A percentile compares a stretch with the other conserved stretches of the same genome.
Conservation (phyloP, 2,888 invertebrate species). For the Limnephilus lunatus region DNA sequence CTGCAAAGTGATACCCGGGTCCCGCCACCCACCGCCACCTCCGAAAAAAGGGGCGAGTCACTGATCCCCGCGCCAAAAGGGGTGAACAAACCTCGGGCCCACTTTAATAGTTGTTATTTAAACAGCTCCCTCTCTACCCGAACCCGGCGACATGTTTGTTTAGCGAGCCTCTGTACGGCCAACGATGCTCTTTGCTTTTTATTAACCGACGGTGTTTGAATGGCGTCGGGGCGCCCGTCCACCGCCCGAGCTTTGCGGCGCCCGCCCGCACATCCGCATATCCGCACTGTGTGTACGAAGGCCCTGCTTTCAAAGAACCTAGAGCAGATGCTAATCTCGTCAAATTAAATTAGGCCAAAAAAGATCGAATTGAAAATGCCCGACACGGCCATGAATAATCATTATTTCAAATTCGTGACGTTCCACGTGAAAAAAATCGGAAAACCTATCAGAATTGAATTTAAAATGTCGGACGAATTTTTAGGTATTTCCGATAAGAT, state of each 20-base stretch:
- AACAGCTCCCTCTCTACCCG: not conserved
- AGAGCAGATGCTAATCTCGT: not conserved
- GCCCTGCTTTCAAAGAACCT: not conserved
- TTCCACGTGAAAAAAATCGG: not conserved
- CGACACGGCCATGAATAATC: constrained; percentile 28
- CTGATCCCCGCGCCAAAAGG: not conserved
- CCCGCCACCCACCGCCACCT: constrained; percentile 18
- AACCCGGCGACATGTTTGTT: not conserved
- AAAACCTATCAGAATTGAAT: not conserved
- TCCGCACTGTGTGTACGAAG: not conserved
- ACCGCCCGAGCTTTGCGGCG: not conserved
- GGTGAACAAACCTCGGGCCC: not conserved
- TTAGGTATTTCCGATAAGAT: not conserved
- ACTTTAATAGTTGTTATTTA: not conserved
- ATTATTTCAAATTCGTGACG: not conserved
- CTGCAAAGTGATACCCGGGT: constrained; percentile 34
- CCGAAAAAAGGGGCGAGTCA: not conserved
- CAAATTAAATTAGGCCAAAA: constrained; percentile 19
- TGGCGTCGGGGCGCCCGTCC: not conserved
- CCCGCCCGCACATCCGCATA: not conserved
- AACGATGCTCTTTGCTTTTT: constrained; percentile 28
- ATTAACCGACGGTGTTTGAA: constrained; percentile 29
- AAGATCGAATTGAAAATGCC: constrained; percentile 8
- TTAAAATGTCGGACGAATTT: not conserved
- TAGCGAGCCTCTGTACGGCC: not conserved